Percentiles rank a stretch among this genome's conserved stretches.
These are phyloP conservation scores for Opisthograptis luteolata DNA, from an alignment of 2,888 invertebrate genomes.

Conservation along the genomic window DNA sequence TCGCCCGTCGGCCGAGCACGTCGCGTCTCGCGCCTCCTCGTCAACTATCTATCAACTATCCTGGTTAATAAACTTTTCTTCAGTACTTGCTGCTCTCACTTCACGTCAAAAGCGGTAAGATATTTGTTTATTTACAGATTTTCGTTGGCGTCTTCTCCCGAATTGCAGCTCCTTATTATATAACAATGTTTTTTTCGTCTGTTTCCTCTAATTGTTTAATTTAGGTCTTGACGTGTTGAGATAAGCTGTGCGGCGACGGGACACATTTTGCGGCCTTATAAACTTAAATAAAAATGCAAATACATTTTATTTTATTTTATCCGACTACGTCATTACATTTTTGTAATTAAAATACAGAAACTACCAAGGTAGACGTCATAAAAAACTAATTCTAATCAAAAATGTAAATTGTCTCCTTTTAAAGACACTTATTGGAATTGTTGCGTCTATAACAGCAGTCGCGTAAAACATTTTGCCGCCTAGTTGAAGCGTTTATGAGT, in stretches of 20 bases:
- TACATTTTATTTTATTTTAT: background rate
- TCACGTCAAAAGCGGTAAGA: constrained; percentile 65
- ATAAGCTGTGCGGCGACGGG: constrained; percentile 15
- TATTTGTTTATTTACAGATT: constrained; percentile 48
- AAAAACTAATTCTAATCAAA: too few species aligned
- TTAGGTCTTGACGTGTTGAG: constrained; percentile 21
- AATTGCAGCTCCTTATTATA: constrained; percentile 53
- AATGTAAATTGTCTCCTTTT: too few species aligned
- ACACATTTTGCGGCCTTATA: background rate
- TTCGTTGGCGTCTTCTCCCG: constrained; percentile 45
- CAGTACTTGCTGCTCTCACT: constrained; percentile 45
- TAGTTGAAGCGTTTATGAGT: constrained; percentile 42
- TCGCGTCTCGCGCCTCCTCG: constrained; percentile 41
- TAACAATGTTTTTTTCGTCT: constrained; percentile 52
- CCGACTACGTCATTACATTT: background rate
- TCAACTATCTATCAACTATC: constrained; percentile 12
- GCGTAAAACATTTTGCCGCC: constrained; percentile 52
- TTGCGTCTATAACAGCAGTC: constrained; percentile 40
- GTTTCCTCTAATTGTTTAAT: background rate
- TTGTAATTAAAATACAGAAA: background rate
- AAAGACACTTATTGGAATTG: constrained; percentile 28
- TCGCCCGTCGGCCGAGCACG: constrained; percentile 39
- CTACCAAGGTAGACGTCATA: too few species aligned
- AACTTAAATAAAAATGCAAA: background rate
- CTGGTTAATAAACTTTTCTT: constrained; percentile 48